A percentile compares a stretch with the other conserved stretches of the same genome.
These are phyloP conservation scores for Pocillopora meandrina DNA, from an alignment of 92 coral and sea anemone genomes.

Conservation along the genomic window DNA sequence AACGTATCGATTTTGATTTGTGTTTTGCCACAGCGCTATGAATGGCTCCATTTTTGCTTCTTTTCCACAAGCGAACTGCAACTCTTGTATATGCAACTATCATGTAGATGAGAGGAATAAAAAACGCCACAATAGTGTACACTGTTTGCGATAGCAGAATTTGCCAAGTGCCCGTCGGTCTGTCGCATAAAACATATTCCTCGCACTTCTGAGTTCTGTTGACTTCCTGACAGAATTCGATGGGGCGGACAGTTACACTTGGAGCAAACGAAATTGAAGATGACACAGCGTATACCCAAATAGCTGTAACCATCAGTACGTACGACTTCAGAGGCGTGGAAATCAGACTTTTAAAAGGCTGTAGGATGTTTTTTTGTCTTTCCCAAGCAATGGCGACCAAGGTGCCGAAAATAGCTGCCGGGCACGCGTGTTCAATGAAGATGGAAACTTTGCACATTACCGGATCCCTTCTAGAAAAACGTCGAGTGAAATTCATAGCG, in stretches of 20 bases:
- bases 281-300: slow-evolving; percentile 32
- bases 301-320: slow-evolving; percentile 2
- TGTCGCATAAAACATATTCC: neutral
- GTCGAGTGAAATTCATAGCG: neutral
- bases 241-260: neutral
- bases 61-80: slow-evolving; percentile 40
- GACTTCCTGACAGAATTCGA: neutral
- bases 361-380: slow-evolving; percentile 28
- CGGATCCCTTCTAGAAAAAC: neutral
- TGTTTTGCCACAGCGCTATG: slow-evolving; percentile 51
- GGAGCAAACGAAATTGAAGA: neutral
- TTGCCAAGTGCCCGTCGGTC: slow-evolving; percentile 1
- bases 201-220: slow-evolving; percentile 3
- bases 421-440: neutral
- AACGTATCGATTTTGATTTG: slow-evolving; percentile 53
- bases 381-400: slow-evolving; percentile 50
- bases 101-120: slow-evolving; percentile 43
- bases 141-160: slow-evolving; percentile 22
- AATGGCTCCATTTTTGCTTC: slow-evolving; percentile 44
- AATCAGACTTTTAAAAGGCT: slow-evolving; percentile 29
- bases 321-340: neutral
- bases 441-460: neutral
- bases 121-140: slow-evolving; percentile 41
- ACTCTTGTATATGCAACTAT: slow-evolving; percentile 32
- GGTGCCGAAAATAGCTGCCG: slow-evolving; percentile 37